Conservation (phyloP, 2,888 invertebrate species). For the Rhorus exstirpatorius region DNA sequence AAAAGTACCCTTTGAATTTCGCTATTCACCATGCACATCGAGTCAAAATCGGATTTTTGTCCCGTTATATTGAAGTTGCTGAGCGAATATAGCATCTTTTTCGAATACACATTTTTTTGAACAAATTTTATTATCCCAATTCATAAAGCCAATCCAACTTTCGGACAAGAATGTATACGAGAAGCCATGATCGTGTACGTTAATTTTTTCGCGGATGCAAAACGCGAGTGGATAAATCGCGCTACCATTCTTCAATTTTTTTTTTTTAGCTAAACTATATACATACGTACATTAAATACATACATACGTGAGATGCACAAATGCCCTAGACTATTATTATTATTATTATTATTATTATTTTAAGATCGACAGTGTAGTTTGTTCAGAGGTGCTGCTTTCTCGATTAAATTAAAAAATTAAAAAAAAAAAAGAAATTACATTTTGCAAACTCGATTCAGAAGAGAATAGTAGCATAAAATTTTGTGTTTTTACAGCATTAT, state of each 20-base stretch:
- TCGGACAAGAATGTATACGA: no score
- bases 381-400: slow-evolving; percentile 3
- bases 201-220: not conserved
- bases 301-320: slow-evolving; percentile 58
- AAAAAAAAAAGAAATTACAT: slow-evolving; percentile 4
- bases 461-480: slow-evolving; percentile 32
- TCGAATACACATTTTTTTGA: no score
- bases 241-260: not conserved
- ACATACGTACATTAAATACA: slow-evolving; percentile 76
- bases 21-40: no score
- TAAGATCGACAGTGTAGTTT: slow-evolving; percentile 23
- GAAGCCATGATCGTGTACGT: no score
- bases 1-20: not conserved
- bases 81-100: no score
- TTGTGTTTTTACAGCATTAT: slow-evolving; percentile 65
- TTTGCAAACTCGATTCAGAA: not conserved
- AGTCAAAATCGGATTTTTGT: no score
- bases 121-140: no score
- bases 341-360: slow-evolving; percentile 19
- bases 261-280: slow-evolving; percentile 50
- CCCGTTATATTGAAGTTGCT: no score
- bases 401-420: slow-evolving; percentile 5
- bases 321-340: slow-evolving; percentile 45
- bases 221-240: not conserved
- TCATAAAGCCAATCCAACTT: no score